These are phyloP conservation scores for Gari tellinella DNA, from an alignment of 2,888 invertebrate genomes.

Conservation along the genomic window DNA sequence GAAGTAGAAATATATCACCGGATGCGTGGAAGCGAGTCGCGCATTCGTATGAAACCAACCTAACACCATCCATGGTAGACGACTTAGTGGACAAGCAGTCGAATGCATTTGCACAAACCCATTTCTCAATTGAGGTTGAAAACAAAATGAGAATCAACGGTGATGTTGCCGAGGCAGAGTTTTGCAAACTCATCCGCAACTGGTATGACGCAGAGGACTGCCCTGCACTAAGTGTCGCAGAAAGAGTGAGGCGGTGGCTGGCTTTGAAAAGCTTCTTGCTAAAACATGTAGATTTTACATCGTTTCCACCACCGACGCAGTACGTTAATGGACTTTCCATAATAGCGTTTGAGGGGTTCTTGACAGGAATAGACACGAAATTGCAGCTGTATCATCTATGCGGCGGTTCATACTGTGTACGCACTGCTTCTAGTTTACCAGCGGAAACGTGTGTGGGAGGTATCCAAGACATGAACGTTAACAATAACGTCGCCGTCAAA, in stretches of 20 bases:
- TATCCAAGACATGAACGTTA: not conserved
- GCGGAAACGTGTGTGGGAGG: constrained; percentile 40
- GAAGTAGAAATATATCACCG: too few species aligned
- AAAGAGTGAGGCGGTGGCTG: constrained; percentile 6
- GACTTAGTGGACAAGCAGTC: too few species aligned
- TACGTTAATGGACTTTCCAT: constrained; percentile 28
- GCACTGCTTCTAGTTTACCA: constrained; percentile 23
- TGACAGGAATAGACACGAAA: constrained; percentile 35
- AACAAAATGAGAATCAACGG: not conserved
- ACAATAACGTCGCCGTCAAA: too few species aligned
- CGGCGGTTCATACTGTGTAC: constrained; percentile 17
- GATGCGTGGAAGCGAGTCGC: too few species aligned
- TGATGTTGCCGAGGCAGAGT: not conserved
- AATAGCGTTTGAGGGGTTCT: constrained; percentile 34
- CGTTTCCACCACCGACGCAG: constrained; percentile 27
- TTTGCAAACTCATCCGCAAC: constrained; percentile 23
- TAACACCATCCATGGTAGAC: too few species aligned
- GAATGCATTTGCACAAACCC: not conserved
- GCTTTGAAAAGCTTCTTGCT: constrained; percentile 15
- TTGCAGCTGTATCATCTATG: constrained; percentile 26
- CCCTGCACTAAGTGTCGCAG: constrained; percentile 18
- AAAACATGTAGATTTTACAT: constrained; percentile 15
- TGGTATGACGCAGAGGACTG: constrained; percentile 45
- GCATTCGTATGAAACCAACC: too few species aligned
- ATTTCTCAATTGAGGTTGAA: not conserved